Evolutionary conservation across 2,888 invertebrate species (phyloP).

Genomic region (Atherix ibis): DNA sequence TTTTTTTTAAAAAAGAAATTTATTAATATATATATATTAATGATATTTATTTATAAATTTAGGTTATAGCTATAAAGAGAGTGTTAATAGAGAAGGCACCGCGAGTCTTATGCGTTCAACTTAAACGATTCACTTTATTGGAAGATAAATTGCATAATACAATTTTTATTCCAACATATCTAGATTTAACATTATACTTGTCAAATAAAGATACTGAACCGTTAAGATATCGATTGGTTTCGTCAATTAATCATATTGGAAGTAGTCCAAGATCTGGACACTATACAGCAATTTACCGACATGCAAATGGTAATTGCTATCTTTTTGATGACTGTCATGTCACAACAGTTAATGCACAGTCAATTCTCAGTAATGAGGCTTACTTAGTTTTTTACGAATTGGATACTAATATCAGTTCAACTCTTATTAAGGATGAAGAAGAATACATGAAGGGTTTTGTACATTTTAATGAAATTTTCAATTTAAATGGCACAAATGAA

Average conservation of each 20-base stretch:
- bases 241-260: slow-evolving; percentile 86
- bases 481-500: no score
- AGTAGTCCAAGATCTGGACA: slow-evolving; percentile 86
- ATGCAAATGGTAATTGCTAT: slow-evolving; percentile 70
- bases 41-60: slow-evolving; percentile 12
- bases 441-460: no score
- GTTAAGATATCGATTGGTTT: slow-evolving; percentile 58
- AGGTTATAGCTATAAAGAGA: slow-evolving; percentile 84
- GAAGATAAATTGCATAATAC: slow-evolving; percentile 82
- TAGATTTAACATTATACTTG: slow-evolving; percentile 58
- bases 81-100: slow-evolving; percentile 84
- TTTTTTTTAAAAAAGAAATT: not conserved
- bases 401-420: no score
- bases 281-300: slow-evolving; percentile 80
- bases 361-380: slow-evolving; percentile 70
- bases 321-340: slow-evolving; percentile 85
- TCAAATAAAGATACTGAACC: slow-evolving; percentile 19
- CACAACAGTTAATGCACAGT: slow-evolving; percentile 54
- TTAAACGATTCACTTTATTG: slow-evolving; percentile 77
- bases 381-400: slow-evolving; percentile 87
- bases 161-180: slow-evolving; percentile 54
- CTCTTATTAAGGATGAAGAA: no score
- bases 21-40: slow-evolving; percentile 1
- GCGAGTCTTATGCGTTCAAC: slow-evolving; percentile 82
- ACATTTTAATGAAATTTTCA: no score